A percentile compares a stretch with the other conserved stretches of the same genome.
phyloP scores from a whole-genome alignment of 2,888 invertebrate genomes.

The Synergus umbraculus region DNA sequence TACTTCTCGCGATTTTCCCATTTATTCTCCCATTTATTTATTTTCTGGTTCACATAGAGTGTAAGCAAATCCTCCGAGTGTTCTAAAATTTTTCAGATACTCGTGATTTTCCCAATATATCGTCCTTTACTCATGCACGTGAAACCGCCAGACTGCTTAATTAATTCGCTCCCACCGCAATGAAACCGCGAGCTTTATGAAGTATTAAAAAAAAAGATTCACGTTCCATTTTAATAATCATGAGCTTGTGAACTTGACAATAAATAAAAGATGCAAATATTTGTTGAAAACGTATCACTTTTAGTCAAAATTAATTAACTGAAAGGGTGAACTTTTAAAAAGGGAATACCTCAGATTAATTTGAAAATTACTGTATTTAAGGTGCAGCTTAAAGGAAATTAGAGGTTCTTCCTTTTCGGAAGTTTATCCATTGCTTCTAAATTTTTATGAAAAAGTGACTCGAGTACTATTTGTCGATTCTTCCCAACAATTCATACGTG shows the following conservation, averaged over 20 bases:
- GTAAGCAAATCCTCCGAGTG: background rate
- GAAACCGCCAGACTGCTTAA: constrained; percentile 19
- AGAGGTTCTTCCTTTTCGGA: too few species aligned
- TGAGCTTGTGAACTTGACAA: background rate
- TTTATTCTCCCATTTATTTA: too few species aligned
- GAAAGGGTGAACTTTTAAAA: too few species aligned
- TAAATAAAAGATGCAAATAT: background rate
- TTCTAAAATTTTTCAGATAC: background rate
- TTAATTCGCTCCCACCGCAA: constrained; percentile 9
- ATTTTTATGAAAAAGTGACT: constrained; percentile 26
- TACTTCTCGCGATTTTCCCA: too few species aligned
- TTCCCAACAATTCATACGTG: background rate
- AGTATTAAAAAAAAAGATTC: background rate
- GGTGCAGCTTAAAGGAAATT: too few species aligned
- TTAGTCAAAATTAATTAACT: background rate
- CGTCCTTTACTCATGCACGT: background rate
- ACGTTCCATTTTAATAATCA: background rate
- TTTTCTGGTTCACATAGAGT: background rate
- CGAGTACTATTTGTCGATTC: constrained; percentile 21
- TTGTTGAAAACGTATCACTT: background rate
- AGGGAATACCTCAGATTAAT: too few species aligned
- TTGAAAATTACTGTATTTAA: too few species aligned
- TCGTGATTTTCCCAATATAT: constrained; percentile 6
- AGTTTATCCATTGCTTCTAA: background rate
- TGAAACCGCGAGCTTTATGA: background rate